These are phyloP conservation scores for Tenualosa ilisha DNA, from an alignment of 2,797 vertebrate genomes.

Conservation along the genomic window DNA sequence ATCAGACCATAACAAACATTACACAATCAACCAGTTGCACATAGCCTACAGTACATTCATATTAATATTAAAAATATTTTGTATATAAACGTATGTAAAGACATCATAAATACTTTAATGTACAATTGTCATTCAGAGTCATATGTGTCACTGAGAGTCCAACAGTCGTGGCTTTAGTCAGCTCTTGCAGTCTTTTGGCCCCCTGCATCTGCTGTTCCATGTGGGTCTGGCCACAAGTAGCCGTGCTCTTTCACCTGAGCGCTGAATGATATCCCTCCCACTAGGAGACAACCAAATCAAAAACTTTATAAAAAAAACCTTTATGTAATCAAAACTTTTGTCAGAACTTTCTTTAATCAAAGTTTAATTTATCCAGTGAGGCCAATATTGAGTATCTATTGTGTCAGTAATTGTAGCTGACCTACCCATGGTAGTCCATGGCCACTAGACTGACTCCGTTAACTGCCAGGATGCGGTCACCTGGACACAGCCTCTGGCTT, in stretches of 20 bases:
- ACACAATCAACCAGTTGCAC: neutral
- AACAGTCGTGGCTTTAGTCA: neutral
- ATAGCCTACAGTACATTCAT: neutral
- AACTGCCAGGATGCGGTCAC: constrained; percentile 78
- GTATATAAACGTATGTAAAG: neutral
- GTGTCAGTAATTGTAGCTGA: neutral
- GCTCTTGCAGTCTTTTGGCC: constrained; percentile 6
- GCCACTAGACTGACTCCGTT: constrained; percentile 75
- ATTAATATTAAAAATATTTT: neutral
- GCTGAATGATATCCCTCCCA: constrained; percentile 74
- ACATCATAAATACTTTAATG: neutral
- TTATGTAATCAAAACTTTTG: too few relatives aligned
- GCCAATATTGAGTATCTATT: neutral
- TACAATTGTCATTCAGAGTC: neutral
- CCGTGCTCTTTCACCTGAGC: constrained; percentile 68
- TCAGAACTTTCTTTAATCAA: neutral
- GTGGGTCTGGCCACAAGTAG: constrained; percentile 70
- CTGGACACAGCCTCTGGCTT: constrained; percentile 63
- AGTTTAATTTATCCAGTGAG: neutral
- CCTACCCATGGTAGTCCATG: constrained; percentile 70
- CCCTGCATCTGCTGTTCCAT: constrained; percentile 50
- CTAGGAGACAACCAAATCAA: constrained; percentile 54
- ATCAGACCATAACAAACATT: neutral
- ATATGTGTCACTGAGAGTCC: neutral
- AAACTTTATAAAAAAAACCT: neutral